Conservation (phyloP, 2,888 invertebrate species). For the Rhorus exstirpatorius region DNA sequence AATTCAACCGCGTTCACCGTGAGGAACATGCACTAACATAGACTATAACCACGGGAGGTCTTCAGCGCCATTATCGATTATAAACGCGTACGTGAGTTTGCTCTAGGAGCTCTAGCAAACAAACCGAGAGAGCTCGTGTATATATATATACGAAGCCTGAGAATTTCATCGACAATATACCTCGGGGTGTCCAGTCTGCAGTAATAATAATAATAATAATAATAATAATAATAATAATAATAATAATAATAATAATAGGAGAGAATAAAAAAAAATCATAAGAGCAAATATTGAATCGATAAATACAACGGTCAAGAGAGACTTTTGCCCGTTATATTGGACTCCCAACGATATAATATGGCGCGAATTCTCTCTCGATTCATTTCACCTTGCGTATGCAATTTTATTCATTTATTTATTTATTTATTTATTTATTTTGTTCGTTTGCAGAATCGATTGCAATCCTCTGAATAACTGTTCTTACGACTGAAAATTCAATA, state of each 20-base stretch:
- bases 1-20: constrained; percentile 60
- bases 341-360: background rate
- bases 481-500: background rate
- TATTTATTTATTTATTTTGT: background rate
- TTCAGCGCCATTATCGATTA: background rate
- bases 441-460: background rate
- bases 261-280: constrained; percentile 17
- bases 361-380: constrained; percentile 29
- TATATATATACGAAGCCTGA: constrained; percentile 14
- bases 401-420: too few relatives aligned
- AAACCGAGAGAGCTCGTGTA: constrained; percentile 33
- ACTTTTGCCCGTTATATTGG: background rate
- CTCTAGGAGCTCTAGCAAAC: constrained; percentile 22
- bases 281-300: constrained; percentile 30
- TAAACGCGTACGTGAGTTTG: constrained; percentile 5
- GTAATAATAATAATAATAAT: constrained; percentile 12
- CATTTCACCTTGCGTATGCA: constrained; percentile 18
- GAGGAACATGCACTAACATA: background rate
- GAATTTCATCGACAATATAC: constrained; percentile 17
- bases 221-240: background rate
- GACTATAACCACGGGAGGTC: background rate
- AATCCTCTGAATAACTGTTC: background rate
- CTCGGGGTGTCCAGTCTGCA: background rate
- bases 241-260: constrained; percentile 1
- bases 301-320: constrained; percentile 22